Evolutionary conservation across 2,113 vertebrate species (phyloP).

Genomic region (Antechinus stuartii): DNA sequence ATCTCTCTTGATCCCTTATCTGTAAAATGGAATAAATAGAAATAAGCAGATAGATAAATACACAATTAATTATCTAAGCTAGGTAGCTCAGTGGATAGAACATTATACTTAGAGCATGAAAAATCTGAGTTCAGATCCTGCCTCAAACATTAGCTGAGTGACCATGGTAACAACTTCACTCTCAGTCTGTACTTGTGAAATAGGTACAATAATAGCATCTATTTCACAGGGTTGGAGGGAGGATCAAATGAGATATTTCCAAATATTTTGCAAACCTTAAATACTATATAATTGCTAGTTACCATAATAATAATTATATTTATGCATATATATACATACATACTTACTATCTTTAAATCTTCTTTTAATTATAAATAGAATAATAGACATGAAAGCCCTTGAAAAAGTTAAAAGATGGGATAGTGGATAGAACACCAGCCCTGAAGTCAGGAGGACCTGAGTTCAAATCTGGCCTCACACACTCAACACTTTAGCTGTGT

Average conservation of each 20-base stretch:
- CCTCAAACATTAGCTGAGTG: neutral
- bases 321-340: neutral
- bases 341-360: neutral
- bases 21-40: neutral
- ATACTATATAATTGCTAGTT: neutral
- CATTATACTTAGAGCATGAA: neutral
- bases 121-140: neutral
- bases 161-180: neutral
- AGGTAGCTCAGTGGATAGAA: neutral
- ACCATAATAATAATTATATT: neutral
- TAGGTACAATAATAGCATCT: neutral
- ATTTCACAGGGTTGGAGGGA: neutral
- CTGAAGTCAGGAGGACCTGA: too few species aligned
- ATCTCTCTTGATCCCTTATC: neutral
- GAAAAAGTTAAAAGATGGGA: neutral
- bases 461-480: too few species aligned
- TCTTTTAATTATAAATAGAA: neutral
- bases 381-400: neutral
- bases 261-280: neutral
- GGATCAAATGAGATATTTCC: neutral
- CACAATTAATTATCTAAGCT: neutral
- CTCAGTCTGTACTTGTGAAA: neutral
- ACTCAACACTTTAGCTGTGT: too few species aligned
- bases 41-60: neutral
- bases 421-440: too few species aligned